These are phyloP conservation scores for Sternarchorhynchus goeldii DNA, from an alignment of 2,797 vertebrate species.

Conservation along the genomic window DNA sequence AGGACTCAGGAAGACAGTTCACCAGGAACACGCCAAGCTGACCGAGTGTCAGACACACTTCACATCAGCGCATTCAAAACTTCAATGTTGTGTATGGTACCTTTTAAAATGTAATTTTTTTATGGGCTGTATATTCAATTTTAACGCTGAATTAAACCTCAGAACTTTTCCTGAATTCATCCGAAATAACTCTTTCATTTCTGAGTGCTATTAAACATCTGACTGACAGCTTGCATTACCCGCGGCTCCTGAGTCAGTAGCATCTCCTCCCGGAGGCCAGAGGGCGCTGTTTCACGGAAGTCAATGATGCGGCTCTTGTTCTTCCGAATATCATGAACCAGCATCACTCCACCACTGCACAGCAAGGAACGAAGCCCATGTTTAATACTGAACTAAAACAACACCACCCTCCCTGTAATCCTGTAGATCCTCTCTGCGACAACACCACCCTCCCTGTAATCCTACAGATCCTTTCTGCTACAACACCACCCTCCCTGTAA, in stretches of 20 bases:
- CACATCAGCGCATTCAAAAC: no score
- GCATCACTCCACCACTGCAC: conserved; percentile 93
- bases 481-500: not conserved
- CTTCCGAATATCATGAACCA: conserved; percentile 91
- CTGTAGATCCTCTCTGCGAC: not conserved
- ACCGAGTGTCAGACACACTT: no score
- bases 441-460: not conserved
- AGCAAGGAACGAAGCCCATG: conserved; percentile 15
- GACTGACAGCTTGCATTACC: conserved; percentile 67
- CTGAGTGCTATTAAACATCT: no score
- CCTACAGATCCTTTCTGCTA: not conserved
- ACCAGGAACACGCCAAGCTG: no score
- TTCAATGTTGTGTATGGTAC: no score
- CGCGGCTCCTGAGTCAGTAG: conserved; percentile 78
- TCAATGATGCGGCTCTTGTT: conserved; percentile 92
- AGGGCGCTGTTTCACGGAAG: conserved; percentile 93
- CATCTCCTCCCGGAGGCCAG: conserved; percentile 79
- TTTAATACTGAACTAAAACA: not conserved
- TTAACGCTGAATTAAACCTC: no score
- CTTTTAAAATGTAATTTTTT: no score
- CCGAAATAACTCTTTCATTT: no score
- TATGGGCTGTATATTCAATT: no score
- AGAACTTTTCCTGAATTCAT: no score
- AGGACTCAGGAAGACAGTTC: not conserved
- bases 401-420: not conserved